Evolutionary conservation across 1,140 invertebrate genomes (phyloP).

Genomic region (Bombus ignitus): DNA sequence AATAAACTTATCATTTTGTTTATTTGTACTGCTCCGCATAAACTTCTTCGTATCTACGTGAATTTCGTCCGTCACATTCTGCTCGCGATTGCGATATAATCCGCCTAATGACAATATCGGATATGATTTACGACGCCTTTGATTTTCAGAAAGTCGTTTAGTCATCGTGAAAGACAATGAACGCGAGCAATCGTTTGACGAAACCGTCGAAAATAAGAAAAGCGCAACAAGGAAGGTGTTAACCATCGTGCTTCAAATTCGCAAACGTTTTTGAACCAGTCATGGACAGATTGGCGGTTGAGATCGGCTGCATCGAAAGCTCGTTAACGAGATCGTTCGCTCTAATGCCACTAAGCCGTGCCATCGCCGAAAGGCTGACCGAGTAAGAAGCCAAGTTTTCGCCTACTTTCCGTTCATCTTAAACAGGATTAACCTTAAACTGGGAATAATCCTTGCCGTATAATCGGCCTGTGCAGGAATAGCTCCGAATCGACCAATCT

Average conservation of each 20-base stretch:
- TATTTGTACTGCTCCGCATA: not conserved
- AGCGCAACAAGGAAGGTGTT: no score
- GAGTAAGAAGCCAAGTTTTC: constrained; percentile 73
- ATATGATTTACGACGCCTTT: not conserved
- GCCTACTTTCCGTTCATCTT: constrained; percentile 74
- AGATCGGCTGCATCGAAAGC: constrained; percentile 67
- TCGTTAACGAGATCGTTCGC: constrained; percentile 73
- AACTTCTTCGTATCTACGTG: not conserved
- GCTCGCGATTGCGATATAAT: not conserved
- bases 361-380: constrained; percentile 69
- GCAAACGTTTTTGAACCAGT: constrained; percentile 39
- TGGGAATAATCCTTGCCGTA: constrained; percentile 70
- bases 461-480: constrained; percentile 57
- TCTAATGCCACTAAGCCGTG: constrained; percentile 72
- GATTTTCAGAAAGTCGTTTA: constrained; percentile 14
- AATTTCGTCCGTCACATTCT: not conserved
- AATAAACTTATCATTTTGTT: not conserved
- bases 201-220: not conserved
- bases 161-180: not conserved
- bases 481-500: constrained; percentile 51
- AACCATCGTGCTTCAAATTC: not conserved
- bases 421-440: constrained; percentile 75
- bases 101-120: not conserved
- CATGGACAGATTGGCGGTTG: constrained; percentile 28
- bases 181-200: not conserved